Evolutionary conservation across 2,888 invertebrate genomes (phyloP).

Genomic region (Piscicola geometra): DNA sequence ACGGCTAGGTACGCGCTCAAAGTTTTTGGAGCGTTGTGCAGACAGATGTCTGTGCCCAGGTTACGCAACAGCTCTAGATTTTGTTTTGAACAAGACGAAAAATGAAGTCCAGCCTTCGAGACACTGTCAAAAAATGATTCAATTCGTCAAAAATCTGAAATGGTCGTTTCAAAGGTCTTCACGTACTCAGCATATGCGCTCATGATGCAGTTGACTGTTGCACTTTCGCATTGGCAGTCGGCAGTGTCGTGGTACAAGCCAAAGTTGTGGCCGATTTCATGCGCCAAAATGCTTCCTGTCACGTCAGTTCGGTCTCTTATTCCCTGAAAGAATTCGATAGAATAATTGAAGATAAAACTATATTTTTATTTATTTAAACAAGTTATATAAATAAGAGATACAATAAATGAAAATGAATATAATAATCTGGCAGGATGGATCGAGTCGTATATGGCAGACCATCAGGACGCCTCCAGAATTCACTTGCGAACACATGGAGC

Average conservation of each 20-base stretch:
- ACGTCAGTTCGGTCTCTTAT: not conserved
- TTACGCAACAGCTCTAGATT: not conserved
- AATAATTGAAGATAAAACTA: no score
- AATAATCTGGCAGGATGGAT: no score
- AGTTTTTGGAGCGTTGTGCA: constrained; percentile 10
- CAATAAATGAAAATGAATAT: no score
- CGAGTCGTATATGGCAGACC: not conserved
- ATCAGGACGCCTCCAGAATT: constrained; percentile 14
- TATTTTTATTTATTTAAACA: no score
- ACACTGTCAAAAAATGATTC: no score
- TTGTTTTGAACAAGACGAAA: constrained; percentile 9
- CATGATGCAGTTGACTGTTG: constrained; percentile 74
- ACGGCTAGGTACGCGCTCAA: not conserved
- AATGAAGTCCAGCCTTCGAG: not conserved
- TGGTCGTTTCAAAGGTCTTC: not conserved
- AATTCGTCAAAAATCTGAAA: no score
- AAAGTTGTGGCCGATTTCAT: constrained; percentile 98
- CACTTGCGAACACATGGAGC: constrained; percentile 9
- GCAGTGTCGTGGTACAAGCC: constrained; percentile 91
- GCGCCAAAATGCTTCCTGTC: constrained; percentile 85
- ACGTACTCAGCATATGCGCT: constrained; percentile 80
- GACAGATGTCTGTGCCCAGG: constrained; percentile 14
- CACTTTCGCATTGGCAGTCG: constrained; percentile 69
- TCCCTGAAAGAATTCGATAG: constrained; percentile 1
- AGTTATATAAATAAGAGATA: no score